Evolutionary conservation across 2,888 invertebrate genomes (phyloP), one percentile per base, ranked within the genome.

Genomic region (Tanytarsus gracilentus): DNA sequence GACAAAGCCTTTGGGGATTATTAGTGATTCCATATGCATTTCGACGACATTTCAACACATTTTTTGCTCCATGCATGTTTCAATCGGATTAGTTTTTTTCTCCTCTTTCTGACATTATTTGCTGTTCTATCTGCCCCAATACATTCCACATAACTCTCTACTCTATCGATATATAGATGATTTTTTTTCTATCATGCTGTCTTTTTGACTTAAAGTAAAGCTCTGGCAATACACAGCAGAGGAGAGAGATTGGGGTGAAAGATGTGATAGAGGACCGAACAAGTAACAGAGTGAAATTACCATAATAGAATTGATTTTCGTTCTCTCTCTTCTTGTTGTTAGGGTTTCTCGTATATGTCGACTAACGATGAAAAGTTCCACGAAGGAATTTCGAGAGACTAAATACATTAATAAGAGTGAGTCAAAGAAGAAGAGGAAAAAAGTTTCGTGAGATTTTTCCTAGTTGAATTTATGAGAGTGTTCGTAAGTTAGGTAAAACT

Each of bases 221-320:
- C 36, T 36, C 16, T 36, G n/a, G 14, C 16, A 14, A 14, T 14
- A 1, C 4, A 6, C 16, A 14, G 16, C 7, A 14, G 8, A 3
- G 6, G 5, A 6, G 2, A 44, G 11, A 44, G 44, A 44, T 18
- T 21, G 14, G 21, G 16, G 33, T 30, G 33, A 33, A 4, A 14
- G 11, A 33, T n/a, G 16, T 36, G 36, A 36, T 36, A 3, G 36
- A 14, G 14, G 36, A 36, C n/a, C 9, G 44, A n/a, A 14, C 30
- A 33, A 36, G 51, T 49, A 14, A 26, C 23, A 33, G n/a, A 9
- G 39, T 18, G 27, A 58, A 58, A 58, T 58, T 58, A 58, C 40
- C 58, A 58, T 58, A 58, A 58, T 48, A 58, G 40, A 58, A 58
- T 58, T 58, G 58, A 48, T 58, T 58, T 58, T 58, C 44, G 44